phyloP scores from a whole-genome alignment of 2,113 vertebrate genomes.

The Nycticebus coucang region DNA sequence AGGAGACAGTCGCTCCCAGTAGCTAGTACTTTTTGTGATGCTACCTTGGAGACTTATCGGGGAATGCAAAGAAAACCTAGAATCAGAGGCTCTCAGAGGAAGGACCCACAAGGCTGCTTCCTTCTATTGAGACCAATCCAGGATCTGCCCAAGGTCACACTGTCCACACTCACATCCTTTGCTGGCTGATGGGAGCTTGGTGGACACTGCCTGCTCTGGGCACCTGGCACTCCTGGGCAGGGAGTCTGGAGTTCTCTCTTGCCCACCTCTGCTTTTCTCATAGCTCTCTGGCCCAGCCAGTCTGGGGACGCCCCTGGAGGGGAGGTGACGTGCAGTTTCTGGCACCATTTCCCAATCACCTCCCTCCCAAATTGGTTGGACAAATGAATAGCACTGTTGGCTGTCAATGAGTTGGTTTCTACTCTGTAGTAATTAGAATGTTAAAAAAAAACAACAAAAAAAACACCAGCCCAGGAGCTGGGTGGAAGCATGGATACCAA shows the following conservation, averaged over 20 bases:
- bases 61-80: rapidly evolving
- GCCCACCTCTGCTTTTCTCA: rapidly evolving
- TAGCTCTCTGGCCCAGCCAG: rapidly evolving
- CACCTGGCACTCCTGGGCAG: rapidly evolving
- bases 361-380: neutral
- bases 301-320: neutral
- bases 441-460: neutral
- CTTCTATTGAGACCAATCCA: neutral
- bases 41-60: rapidly evolving
- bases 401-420: conserved; percentile 8
- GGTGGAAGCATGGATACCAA: neutral
- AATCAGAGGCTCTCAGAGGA: neutral
- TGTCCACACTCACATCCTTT: rapidly evolving
- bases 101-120: neutral
- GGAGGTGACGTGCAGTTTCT: neutral
- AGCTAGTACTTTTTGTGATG: rapidly evolving
- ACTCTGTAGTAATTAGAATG: conserved; percentile 61
- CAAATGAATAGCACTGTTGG: neutral
- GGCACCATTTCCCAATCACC: neutral
- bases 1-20: rapidly evolving
- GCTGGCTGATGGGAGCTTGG: rapidly evolving
- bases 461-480: neutral
- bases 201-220: rapidly evolving
- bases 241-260: neutral
- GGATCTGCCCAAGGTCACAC: neutral